Evolutionary conservation across 2,888 invertebrate genomes (phyloP), one percentile per base, ranked within the genome.

Genomic region (Eilema depressum): DNA sequence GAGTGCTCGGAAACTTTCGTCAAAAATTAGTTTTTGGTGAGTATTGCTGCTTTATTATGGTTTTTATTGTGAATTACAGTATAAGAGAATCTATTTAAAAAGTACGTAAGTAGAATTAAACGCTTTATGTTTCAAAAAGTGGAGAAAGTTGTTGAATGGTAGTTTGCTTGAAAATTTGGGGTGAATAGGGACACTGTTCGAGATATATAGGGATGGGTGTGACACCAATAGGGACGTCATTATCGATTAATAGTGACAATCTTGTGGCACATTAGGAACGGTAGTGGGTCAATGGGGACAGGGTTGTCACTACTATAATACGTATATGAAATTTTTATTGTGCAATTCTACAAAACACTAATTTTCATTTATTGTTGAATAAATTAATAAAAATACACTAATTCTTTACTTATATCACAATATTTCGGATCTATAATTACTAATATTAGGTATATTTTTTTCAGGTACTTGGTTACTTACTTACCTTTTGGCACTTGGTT

Each of bases 321-420:
- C 33, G 61, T 62, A 28, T 60, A 62, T 62, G 61, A 62, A 62
- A 62, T 33, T 62, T 62, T 62, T 62, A 62, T 33, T 30, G 30
- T 33, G 61, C 61, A 62, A 33, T 62, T 33, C 30, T 62, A 62
- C 61, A 62, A 33, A 62, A 62, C 33, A 62, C 61, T 62, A 62
- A 30, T 62, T 62, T 33, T 30, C 61, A 62, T 33, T 62, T 59
- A 26, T 25, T 59, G 59, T 14, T 3, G 26, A 59, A 56, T 56
- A 56, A 56, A 56, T 56, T 56, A 56, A 56, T 56, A 56, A 56
- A 60, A 60, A 28, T 28, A 60, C 60, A 60, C 60, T 60, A 66
- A 53, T 66, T 66, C 57, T 57, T 67, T 67, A 37, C 59, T 67
- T 67, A 41, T 59, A 20, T 33, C 12, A 67, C 37, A 61, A 67